Conservation (phyloP, 2,797 vertebrate species). For the Phaenicophaeus curvirostris region DNA sequence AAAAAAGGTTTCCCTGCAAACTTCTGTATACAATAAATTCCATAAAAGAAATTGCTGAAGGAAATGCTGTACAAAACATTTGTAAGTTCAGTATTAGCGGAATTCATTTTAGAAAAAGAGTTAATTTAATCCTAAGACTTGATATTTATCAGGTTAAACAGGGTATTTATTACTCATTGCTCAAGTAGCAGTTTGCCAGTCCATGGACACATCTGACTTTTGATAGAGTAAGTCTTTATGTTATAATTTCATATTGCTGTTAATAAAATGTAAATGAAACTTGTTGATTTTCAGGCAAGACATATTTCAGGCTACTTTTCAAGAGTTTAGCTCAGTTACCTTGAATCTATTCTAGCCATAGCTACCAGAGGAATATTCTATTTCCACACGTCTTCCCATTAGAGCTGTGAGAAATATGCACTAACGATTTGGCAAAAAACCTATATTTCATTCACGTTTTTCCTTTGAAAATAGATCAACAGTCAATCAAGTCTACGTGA, state of each 20-base stretch:
- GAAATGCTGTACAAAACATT: not conserved
- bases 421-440: not conserved
- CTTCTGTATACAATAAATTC: not conserved
- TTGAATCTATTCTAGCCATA: not conserved
- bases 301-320: not conserved
- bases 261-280: accelerated
- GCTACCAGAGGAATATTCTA: not conserved
- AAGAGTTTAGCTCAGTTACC: not conserved
- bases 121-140: not conserved
- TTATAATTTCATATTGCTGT: not conserved
- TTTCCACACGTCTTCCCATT: not conserved
- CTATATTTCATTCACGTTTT: not conserved
- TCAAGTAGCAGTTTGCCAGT: not conserved
- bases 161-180: not conserved
- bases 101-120: not conserved
- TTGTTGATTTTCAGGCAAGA: not conserved
- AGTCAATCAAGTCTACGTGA: not conserved
- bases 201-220: not conserved
- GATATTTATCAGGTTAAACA: not conserved
- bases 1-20: not conserved
- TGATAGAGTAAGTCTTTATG: not conserved
- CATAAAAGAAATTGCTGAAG: not conserved
- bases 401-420: not conserved
- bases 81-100: not conserved
- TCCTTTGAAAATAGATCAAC: not conserved